Evolutionary conservation across 53 echinoderm and acorn worm species (phyloP).

Genomic region (Echinometra lucunter): DNA sequence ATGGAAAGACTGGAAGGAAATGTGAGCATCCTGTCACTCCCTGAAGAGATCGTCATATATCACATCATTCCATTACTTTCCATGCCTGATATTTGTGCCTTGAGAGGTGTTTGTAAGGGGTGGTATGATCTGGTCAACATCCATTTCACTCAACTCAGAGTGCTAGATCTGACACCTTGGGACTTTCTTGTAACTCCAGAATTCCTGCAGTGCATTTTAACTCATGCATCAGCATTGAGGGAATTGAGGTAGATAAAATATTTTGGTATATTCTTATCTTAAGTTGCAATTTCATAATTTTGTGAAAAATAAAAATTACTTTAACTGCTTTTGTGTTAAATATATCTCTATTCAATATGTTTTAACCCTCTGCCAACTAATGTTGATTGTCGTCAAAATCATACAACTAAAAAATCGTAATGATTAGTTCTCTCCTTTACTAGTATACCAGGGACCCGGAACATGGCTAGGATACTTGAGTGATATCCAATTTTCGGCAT

Average conservation of each 20-base stretch:
- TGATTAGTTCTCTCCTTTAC: no score
- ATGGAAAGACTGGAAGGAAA: neutral
- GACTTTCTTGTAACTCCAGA: constrained; percentile 86
- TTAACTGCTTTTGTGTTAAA: no score
- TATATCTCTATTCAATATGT: no score
- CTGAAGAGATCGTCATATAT: constrained; percentile 89
- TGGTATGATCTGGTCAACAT: constrained; percentile 76
- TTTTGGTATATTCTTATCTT: neutral
- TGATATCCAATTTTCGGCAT: no score
- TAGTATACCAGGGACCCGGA: no score
- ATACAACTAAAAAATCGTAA: no score
- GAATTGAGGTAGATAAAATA: constrained; percentile 77
- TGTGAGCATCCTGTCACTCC: constrained; percentile 63
- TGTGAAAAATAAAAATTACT: no score
- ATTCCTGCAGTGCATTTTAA: constrained; percentile 76
- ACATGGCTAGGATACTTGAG: no score
- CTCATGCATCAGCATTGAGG: constrained; percentile 75
- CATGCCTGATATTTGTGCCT: constrained; percentile 76
- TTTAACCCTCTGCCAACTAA: no score
- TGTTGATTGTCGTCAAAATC: no score
- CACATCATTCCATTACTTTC: constrained; percentile 82
- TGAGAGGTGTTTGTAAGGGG: constrained; percentile 85
- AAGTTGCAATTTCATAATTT: no score
- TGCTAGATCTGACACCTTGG: constrained; percentile 88
- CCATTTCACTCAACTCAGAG: constrained; percentile 80